Evolutionary conservation across 1,140 invertebrate species (phyloP).

Genomic region (Sarcophaga peregrina): DNA sequence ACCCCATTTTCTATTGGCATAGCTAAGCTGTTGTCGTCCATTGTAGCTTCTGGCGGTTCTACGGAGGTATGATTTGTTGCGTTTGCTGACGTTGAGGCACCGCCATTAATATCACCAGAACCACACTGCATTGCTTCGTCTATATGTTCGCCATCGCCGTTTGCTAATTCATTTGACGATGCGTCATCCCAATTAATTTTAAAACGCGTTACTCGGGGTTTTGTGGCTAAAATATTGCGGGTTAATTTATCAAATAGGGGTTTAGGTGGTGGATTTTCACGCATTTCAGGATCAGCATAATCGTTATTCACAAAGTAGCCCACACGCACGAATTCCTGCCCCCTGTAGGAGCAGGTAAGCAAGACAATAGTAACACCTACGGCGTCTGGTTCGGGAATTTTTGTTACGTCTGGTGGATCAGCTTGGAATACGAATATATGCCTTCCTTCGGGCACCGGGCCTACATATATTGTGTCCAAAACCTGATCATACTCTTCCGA

Average conservation of each 20-base stretch:
- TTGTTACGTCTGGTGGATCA: conserved; percentile 90
- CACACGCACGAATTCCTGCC: conserved; percentile 95
- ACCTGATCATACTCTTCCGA: conserved; percentile 96
- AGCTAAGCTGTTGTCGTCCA: conserved; percentile 62
- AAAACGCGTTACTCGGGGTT: conserved; percentile 94
- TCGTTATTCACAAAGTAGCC: conserved; percentile 99
- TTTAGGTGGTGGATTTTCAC: conserved; percentile 92
- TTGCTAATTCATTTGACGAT: conserved; percentile 46
- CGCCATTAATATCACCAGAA: conserved; percentile 49
- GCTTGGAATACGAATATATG: conserved; percentile 82
- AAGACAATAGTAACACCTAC: conserved; percentile 97
- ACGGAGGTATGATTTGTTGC: conserved; percentile 8
- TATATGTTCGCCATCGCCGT: conserved; percentile 36
- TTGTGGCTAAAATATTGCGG: conserved; percentile 92
- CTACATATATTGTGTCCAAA: conserved; percentile 93
- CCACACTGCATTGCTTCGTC: conserved; percentile 48
- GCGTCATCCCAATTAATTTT: conserved; percentile 97
- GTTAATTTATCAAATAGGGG: conserved; percentile 95
- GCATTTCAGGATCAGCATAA: conserved; percentile 91
- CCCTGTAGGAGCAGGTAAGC: conserved; percentile 91
- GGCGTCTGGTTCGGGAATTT: conserved; percentile 95
- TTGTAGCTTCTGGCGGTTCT: conserved; percentile 45
- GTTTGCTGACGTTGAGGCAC: conserved; percentile 52
- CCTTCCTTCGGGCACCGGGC: conserved; percentile 95
- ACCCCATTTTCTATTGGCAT: conserved; percentile 62